Conservation (phyloP, 2,113 vertebrate genomes). For the Bostrychus sinensis region DNA sequence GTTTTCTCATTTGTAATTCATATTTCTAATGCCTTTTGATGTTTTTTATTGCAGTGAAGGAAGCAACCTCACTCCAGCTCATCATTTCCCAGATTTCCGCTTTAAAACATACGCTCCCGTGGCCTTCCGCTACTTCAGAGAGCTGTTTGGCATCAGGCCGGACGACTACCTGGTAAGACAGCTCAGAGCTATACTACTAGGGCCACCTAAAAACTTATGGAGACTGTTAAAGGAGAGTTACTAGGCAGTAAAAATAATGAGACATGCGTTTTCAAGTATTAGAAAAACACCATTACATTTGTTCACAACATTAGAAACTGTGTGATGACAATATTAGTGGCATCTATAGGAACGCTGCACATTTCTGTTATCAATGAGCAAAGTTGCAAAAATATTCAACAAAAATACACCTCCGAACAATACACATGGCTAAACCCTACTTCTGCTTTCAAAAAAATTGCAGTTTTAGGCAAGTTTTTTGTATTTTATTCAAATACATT, state of each 20-base stretch:
- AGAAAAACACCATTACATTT: too few relatives aligned
- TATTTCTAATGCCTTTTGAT: background rate
- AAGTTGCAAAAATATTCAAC: too few relatives aligned
- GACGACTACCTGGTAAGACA: conserved; percentile 96
- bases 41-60: conserved; percentile 85
- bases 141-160: conserved; percentile 97
- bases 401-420: too few relatives aligned
- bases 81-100: conserved; percentile 97
- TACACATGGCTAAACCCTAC: too few relatives aligned
- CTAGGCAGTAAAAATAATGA: background rate
- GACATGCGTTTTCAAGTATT: too few relatives aligned
- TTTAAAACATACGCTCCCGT: conserved; percentile 98
- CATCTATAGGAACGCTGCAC: too few relatives aligned
- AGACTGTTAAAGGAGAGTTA: background rate
- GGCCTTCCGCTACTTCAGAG: conserved; percentile 98
- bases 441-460: too few relatives aligned
- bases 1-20: background rate
- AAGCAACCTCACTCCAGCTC: conserved; percentile 96
- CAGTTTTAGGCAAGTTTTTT: too few relatives aligned
- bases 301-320: too few relatives aligned
- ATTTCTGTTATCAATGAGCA: too few relatives aligned
- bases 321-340: too few relatives aligned
- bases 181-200: background rate
- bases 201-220: background rate
- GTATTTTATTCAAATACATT: too few relatives aligned